Base-by-base conservation (phyloP, 2,113 vertebrate species). In the Spea bombifrons region DNA sequence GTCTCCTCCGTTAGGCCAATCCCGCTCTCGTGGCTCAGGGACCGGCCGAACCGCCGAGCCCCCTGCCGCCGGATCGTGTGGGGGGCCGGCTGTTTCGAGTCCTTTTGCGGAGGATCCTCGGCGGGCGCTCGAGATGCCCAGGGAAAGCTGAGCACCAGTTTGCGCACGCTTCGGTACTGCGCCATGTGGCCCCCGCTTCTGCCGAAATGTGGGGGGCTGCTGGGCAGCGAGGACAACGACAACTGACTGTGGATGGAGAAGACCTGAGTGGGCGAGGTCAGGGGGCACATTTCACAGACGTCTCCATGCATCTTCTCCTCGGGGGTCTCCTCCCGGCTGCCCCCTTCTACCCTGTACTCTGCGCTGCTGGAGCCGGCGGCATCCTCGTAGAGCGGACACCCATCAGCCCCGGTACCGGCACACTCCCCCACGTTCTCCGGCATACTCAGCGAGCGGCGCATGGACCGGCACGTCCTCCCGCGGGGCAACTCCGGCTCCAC, bases 381-480 rank as follows among this genome's bases (percentile, higher is more conserved):
- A 57, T 45, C 47, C 30, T 16, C 7, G 12, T 57, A 7, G 0
- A 3, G 16, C 3, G 3, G 3, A 15, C 66, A 48, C 10, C 47
- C 49, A 67, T 47, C 71, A 10, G 13, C 44, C 4, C 67, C 70
- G 17, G 44, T 7, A 8, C 44, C 50, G 2, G 43, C 16, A 66
- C 70, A 63, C 5, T 78, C 75, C 7, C 52, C 72, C 55, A 84
- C 43, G 0, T 64, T 78, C 10, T 85, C 83, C 0, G 84, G 83
- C 79, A 82, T 81, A 45, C 84, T 85, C 4, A 84, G 8, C 0
- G 83, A 84, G 0, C 81, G 79, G 0, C 84, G 83, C 0, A 84
- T n/a, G 0, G 6, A 44, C 3, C 17, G 13, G 3, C 3, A 43
- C 6, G n/a, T 30, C 50, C 17, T 63, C n/a, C 5, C 8, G 1